Conservation (phyloP, 2,888 invertebrate species). For the Lasius fuliginosus region DNA sequence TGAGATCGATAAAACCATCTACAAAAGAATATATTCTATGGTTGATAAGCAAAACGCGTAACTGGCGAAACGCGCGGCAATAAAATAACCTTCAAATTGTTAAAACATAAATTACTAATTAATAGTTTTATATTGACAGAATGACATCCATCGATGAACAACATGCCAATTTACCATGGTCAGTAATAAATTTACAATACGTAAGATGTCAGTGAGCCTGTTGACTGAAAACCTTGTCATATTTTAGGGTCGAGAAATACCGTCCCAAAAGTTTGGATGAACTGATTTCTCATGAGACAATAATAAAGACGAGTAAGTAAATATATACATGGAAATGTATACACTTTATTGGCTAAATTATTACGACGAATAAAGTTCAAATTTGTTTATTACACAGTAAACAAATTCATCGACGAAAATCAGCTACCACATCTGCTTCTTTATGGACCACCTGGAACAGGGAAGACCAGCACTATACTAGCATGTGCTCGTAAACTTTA, state of each 20-base stretch:
- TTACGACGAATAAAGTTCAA: not conserved
- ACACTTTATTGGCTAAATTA: not conserved
- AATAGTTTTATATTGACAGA: not conserved
- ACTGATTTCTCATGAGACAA: conserved; percentile 98
- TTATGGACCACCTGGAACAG: conserved; percentile 99
- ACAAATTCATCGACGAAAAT: conserved; percentile 95
- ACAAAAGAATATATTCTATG: not conserved
- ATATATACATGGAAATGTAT: not conserved
- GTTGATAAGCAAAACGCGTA: not conserved
- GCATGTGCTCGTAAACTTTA: conserved; percentile 98
- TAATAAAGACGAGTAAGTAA: conserved; percentile 96
- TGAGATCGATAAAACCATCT: not conserved
- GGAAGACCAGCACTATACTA: conserved; percentile 98
- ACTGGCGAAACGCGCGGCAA: conserved; percentile 21
- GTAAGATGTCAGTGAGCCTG: not conserved
- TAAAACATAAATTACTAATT: not conserved
- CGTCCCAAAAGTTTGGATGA: conserved; percentile 96
- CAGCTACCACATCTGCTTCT: conserved; percentile 98
- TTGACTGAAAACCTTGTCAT: conserved; percentile 45
- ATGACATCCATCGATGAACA: conserved; percentile 62
- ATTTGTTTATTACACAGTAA: conserved; percentile 88
- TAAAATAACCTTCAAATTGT: conserved; percentile 57
- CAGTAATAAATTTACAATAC: conserved; percentile 72
- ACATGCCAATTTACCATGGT: conserved; percentile 89
- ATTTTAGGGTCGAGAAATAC: conserved; percentile 98